Evolutionary conservation across 1,140 invertebrate species (phyloP), one percentile per base, ranked within the genome.

Genomic region (Drosophila ambigua): DNA sequence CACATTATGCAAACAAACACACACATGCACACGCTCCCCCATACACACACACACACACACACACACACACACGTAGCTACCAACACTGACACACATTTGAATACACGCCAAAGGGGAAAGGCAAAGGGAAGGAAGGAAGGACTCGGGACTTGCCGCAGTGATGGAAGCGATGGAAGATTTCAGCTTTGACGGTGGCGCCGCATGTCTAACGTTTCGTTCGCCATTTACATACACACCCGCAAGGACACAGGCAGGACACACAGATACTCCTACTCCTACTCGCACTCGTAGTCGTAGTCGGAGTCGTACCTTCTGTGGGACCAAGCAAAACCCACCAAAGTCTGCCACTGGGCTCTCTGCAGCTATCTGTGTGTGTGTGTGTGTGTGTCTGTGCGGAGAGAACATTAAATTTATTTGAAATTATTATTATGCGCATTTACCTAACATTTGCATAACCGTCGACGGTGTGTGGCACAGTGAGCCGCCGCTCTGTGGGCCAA

Each of bases 341-440:
- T 23, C 58, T 49, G 23, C 31, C 57, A 51, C 48, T 46, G 45
- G 57, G 26, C 64, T 39, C 31, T 39, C 48, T 51, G 62, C 24
- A 41, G 43, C 26, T 51, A 39, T 44, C 6, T 41, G 4, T 39
- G n/a, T n/a, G n/a, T n/a, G 11, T 49, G 20, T 13, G 20, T 16
- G 13, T 43, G 5, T 31, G 20, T 49, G 66, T 61, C 55, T 72
- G 68, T 72, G 68, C 24, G 51, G 50, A 48, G 23, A 49, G 71
- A 62, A 73, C 71, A 75, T 75, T 75, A 75, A 75, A 75, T 75
- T 75, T 75, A 75, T 75, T 75, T 75, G 72, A 75, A 75, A 75
- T 75, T 75, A 75, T 75, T 75, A 75, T 75, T 75, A 75, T 75
- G 72, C 72, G 71, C 72, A 75, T 75, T 75, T 75, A 76, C 72